Percentiles rank a stretch among this genome's conserved stretches.
These are phyloP conservation scores for Arctia plantaginis DNA, from an alignment of 2,888 invertebrate genomes.

Conservation along the genomic window DNA sequence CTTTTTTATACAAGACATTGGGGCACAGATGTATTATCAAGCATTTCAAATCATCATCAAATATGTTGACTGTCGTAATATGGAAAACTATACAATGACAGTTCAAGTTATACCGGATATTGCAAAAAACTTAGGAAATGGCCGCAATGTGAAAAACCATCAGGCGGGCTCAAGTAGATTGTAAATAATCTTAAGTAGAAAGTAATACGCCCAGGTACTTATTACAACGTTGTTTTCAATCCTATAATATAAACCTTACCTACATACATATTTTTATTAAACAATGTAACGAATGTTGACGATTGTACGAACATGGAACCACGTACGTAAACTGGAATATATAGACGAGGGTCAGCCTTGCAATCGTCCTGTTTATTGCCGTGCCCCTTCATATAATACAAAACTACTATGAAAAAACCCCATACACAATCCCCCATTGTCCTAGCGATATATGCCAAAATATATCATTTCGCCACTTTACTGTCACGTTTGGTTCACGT, in stretches of 20 bases:
- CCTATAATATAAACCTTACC: constrained; percentile 27
- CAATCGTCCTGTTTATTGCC: constrained; percentile 68
- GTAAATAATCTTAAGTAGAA: neutral
- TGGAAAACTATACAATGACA: neutral
- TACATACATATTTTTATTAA: constrained; percentile 48
- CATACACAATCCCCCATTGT: constrained; percentile 60
- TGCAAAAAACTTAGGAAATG: neutral
- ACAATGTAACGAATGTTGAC: constrained; percentile 39
- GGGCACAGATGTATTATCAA: too few species aligned
- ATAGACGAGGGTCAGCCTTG: constrained; percentile 52
- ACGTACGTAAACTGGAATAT: constrained; percentile 39
- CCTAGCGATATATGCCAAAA: constrained; percentile 53
- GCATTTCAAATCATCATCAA: too few species aligned
- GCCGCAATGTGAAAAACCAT: too few species aligned
- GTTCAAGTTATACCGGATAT: neutral
- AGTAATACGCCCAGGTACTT: neutral
- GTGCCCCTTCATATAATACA: constrained; percentile 59
- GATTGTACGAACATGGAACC: constrained; percentile 31
- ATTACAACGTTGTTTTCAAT: constrained; percentile 27
- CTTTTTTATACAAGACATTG: too few species aligned
- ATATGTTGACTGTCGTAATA: too few species aligned
- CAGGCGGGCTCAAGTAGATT: too few species aligned
- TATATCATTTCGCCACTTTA: constrained; percentile 72
- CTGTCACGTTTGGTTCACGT: constrained; percentile 62
- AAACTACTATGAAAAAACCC: constrained; percentile 62